phyloP scores from a whole-genome alignment of 2,888 invertebrate genomes.

The Mechanitis messenoides region DNA sequence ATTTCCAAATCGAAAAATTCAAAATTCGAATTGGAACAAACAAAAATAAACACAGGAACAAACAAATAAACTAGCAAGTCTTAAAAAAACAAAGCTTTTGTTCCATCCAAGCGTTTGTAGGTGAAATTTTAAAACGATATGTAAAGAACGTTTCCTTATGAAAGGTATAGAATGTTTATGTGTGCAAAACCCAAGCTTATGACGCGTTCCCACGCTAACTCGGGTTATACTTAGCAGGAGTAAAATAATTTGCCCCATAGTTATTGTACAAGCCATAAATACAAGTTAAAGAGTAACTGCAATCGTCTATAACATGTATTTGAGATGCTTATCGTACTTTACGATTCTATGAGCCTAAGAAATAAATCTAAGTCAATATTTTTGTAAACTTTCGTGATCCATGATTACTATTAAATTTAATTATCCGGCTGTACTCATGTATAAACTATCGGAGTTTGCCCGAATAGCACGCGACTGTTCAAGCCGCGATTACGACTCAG shows the following conservation, averaged over 20 bases:
- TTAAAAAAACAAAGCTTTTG: conserved; percentile 19
- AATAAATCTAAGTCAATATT: no score
- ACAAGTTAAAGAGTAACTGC: conserved; percentile 34
- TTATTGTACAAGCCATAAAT: conserved; percentile 44
- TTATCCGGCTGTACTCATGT: no score
- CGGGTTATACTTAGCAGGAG: conserved; percentile 43
- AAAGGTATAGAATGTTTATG: conserved; percentile 19
- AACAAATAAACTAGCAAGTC: conserved; percentile 1
- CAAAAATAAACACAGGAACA: no score
- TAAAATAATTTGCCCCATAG: conserved; percentile 54
- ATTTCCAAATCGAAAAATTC: no score
- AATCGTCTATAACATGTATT: conserved; percentile 27
- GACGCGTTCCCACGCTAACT: conserved; percentile 63
- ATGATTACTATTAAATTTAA: no score
- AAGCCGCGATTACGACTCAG: no score
- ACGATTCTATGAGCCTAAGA: conserved; percentile 23
- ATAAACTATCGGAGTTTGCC: no score
- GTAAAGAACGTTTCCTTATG: conserved; percentile 19
- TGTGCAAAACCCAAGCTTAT: conserved; percentile 41
- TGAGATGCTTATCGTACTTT: conserved; percentile 27
- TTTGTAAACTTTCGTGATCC: no score
- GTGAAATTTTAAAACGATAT: conserved; percentile 26
- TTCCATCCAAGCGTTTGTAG: conserved; percentile 21
- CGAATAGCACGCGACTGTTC: no score
- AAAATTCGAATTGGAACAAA: no score